Evolutionary conservation across 1,140 invertebrate species (phyloP), one percentile per base, ranked within the genome.

Genomic region (Ectropis grisescens): DNA sequence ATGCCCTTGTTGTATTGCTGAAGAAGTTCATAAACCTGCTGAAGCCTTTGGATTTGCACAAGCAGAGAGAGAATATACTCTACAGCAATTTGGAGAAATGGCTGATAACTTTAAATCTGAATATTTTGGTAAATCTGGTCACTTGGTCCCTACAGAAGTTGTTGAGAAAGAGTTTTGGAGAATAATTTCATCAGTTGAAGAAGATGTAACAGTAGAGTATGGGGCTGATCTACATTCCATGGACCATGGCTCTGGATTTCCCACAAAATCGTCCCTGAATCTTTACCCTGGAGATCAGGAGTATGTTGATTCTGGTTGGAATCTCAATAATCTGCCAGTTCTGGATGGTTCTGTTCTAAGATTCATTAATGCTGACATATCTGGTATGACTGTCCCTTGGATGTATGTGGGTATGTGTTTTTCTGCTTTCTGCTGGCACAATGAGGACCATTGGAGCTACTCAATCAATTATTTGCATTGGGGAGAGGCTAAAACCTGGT

Each of bases 401-500:
- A 98, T 98, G 90, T 99, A 99, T 84, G 98, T 99, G 33, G 98
- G 98, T 14, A 99, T 99, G 98, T 99, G 97, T 75, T 99, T 99
- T 83, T 95, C 96, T 8, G 98, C 97, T 31, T 99, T 99, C 78
- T 99, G 98, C 71, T 99, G 98, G 96, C 98, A 99, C 67, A 99
- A 98, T 74, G 98, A 99, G 84, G 98, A 99, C 81, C 98, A 99
- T 64, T 99, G 98, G 98, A 99, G 96, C 61, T 99, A 99, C 81
- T 99, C 97, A 1, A 99, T 99, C 37, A 99, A 99, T 82, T 99
- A 99, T 80, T 85, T 99, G 37, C 98, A 99, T 72, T 99, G 97
- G 97, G 96, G 90, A 53, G 91, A 93, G 69, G 87, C 90, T n/a
- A 93, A 93, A 70, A 93, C 90, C 25, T 92, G 91, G 91, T 99